phyloP scores from a whole-genome alignment of 2,888 invertebrate species.

The Sarcophaga rosellei region DNA sequence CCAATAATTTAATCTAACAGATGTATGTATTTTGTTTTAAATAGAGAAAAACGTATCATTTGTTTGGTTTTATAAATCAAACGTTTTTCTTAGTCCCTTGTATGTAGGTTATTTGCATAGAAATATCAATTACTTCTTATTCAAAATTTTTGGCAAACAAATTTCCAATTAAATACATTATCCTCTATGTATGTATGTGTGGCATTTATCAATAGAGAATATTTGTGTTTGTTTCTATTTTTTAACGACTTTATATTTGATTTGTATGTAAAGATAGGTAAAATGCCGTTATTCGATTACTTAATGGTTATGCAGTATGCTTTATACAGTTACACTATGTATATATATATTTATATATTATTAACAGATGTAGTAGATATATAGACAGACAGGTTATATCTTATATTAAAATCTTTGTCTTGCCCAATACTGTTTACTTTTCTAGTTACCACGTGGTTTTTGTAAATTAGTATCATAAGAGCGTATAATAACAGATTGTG shows the following conservation, averaged over 20 bases:
- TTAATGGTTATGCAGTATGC: no score
- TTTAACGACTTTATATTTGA: background rate
- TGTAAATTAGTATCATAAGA: constrained; percentile 97
- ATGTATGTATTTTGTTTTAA: constrained; percentile 9
- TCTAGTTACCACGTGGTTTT: constrained; percentile 86
- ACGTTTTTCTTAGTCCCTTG: constrained; percentile 29
- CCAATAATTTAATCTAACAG: constrained; percentile 30
- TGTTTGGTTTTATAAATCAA: constrained; percentile 16
- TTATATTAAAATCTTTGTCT: constrained; percentile 68
- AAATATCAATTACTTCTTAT: no score
- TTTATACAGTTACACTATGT: no score
- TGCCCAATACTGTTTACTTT: constrained; percentile 66
- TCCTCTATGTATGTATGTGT: no score
- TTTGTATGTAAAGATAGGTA: background rate
- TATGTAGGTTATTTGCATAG: background rate
- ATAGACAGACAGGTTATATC: background rate
- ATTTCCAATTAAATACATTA: no score
- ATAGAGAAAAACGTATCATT: constrained; percentile 9
- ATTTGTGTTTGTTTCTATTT: background rate
- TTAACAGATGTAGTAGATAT: background rate
- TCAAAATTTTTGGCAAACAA: no score
- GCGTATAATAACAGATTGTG: constrained; percentile 96
- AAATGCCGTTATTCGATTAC: background rate
- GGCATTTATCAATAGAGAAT: background rate
- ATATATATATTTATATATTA: background rate